These are phyloP conservation scores for Melanargia galathea DNA, from an alignment of 2,888 invertebrate species.

Conservation along the genomic window DNA sequence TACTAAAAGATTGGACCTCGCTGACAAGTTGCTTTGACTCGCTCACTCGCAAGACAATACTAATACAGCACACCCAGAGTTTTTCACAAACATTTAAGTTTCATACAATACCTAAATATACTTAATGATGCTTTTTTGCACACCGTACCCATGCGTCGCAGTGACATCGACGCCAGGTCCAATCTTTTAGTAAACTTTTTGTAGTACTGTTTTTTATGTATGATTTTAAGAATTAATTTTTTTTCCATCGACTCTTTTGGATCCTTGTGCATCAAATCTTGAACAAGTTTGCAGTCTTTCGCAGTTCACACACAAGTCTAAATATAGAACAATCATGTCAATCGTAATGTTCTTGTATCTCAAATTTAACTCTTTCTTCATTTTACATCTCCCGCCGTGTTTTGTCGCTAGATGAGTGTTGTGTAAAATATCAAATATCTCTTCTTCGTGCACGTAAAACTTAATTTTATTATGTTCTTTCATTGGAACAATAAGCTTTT, in stretches of 20 bases:
- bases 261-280: neutral
- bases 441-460: neutral
- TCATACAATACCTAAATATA: too few species aligned
- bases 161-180: too few species aligned
- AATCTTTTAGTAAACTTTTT: too few species aligned
- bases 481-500: neutral
- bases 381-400: neutral
- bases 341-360: neutral
- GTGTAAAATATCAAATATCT: conserved; percentile 1
- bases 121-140: too few species aligned
- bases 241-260: neutral
- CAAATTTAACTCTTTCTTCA: neutral
- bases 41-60: too few species aligned
- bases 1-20: too few species aligned
- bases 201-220: too few species aligned
- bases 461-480: neutral
- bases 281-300: neutral
- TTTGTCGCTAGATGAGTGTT: neutral
- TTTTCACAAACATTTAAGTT: too few species aligned
- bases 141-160: too few species aligned
- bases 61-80: too few species aligned
- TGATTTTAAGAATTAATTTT: too few species aligned
- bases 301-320: neutral
- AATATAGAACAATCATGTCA: neutral
- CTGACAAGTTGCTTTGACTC: too few species aligned